Conservation (phyloP, 2,113 vertebrate species). For the Ceratotherium simum region DNA sequence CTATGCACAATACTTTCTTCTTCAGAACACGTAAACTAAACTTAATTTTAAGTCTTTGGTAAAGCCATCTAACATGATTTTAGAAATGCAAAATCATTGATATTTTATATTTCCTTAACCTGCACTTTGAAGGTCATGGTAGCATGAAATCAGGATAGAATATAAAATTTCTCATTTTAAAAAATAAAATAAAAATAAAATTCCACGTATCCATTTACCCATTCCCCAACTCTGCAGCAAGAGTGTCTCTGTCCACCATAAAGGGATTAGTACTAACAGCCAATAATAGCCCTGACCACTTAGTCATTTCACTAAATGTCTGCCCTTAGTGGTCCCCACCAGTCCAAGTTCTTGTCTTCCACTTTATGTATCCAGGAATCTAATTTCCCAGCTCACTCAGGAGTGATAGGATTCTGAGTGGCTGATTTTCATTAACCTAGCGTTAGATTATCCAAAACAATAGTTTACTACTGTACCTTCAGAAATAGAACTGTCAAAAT, state of each 20-base stretch:
- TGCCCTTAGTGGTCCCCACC: background rate
- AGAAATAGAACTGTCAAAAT: background rate
- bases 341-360: background rate
- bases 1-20: background rate
- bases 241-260: background rate
- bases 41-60: background rate
- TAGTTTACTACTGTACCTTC: background rate
- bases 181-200: no score
- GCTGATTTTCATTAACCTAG: background rate
- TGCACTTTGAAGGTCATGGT: background rate
- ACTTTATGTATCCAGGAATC: background rate
- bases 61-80: background rate
- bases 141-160: background rate
- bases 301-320: background rate
- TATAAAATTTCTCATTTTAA: background rate
- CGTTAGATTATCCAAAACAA: background rate
- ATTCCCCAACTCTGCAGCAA: background rate
- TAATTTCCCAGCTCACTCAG: background rate
- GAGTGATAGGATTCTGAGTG: background rate
- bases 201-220: no score
- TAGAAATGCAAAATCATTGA: background rate
- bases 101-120: background rate
- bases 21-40: conserved; percentile 23
- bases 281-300: background rate
- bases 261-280: background rate